phyloP scores from a whole-genome alignment of 2,888 invertebrate species.

The Halictus quadricinctus region DNA sequence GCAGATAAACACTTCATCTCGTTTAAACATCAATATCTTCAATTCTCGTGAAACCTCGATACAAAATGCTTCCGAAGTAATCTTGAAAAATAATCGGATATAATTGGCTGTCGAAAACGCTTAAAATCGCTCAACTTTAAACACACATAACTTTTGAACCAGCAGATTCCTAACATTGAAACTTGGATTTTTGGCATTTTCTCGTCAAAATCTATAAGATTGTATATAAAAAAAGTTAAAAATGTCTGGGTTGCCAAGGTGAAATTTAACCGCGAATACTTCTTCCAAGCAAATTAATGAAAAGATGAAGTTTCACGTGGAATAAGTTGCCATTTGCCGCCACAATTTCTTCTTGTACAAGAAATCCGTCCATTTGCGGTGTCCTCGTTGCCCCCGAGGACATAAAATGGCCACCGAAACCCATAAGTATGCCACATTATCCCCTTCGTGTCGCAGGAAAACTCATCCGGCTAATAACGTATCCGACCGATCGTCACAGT shows the following conservation, averaged over 20 bases:
- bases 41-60: not conserved
- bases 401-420: not conserved
- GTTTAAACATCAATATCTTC: not conserved
- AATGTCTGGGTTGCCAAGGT: too few species aligned
- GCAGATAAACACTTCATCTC: not conserved
- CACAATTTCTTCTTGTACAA: not conserved
- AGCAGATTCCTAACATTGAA: too few species aligned
- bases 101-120: too few species aligned
- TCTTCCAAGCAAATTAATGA: too few species aligned
- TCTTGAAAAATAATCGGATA: not conserved
- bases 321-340: not conserved
- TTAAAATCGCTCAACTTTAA: too few species aligned
- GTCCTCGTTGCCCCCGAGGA: too few species aligned
- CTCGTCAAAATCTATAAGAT: too few species aligned
- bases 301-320: too few species aligned
- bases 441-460: not conserved
- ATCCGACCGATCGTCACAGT: conserved; percentile 16
- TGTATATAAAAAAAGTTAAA: too few species aligned
- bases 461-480: conserved; percentile 6
- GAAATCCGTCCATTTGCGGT: not conserved
- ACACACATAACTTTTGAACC: too few species aligned
- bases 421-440: not conserved
- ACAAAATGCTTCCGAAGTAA: not conserved
- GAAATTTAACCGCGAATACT: too few species aligned
- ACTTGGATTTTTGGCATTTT: too few species aligned